These are phyloP conservation scores for Octonoba sinensis DNA, from an alignment of 2,888 invertebrate species.

Conservation along the genomic window DNA sequence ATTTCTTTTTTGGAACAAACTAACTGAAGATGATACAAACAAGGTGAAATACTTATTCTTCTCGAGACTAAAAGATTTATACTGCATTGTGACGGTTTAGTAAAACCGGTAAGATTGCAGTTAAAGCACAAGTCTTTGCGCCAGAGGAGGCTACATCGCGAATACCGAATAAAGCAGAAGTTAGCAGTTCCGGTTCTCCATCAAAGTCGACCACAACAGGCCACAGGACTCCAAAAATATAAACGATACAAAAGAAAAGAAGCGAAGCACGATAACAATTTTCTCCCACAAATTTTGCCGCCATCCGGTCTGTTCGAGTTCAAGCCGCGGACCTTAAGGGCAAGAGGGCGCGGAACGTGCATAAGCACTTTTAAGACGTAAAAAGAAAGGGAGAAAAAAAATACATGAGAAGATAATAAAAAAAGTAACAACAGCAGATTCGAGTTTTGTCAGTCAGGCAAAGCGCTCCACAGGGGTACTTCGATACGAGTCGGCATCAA, in stretches of 20 bases:
- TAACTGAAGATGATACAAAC: too few species aligned
- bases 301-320: slow-evolving; percentile 29
- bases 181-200: slow-evolving; percentile 19
- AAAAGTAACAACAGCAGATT: slow-evolving; percentile 28
- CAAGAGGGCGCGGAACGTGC: slow-evolving; percentile 13
- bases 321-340: slow-evolving; percentile 17
- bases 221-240: neutral
- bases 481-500: neutral
- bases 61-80: too few species aligned
- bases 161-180: too few species aligned
- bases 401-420: neutral
- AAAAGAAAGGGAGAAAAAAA: slow-evolving; percentile 6
- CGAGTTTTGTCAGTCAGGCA: slow-evolving; percentile 8
- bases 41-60: too few species aligned
- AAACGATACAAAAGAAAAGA: slow-evolving; percentile 19
- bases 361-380: neutral
- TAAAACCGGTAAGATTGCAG: too few species aligned
- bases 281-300: slow-evolving; percentile 24
- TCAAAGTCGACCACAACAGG: neutral
- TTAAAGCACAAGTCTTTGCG: too few species aligned
- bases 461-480: slow-evolving; percentile 1
- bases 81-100: too few species aligned
- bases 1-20: too few species aligned
- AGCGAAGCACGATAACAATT: slow-evolving; percentile 15
- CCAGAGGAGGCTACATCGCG: too few species aligned